A percentile compares a stretch with the other conserved stretches of the same genome.
Conservation (phyloP, 2,888 invertebrate species). For the Gasteruption jaculator region DNA sequence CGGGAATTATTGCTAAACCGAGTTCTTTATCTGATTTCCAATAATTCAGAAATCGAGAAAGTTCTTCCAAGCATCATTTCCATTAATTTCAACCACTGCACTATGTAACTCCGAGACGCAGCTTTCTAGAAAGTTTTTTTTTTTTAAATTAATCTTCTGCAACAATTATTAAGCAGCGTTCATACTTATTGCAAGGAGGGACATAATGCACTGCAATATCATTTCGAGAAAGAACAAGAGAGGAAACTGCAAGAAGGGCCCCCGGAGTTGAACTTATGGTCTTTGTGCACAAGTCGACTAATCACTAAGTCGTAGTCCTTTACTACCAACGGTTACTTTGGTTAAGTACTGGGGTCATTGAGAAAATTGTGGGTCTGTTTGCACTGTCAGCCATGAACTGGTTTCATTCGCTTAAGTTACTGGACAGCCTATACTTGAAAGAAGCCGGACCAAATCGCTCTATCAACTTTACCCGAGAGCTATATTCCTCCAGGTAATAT, state of each 20-base stretch:
- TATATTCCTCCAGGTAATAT: no score
- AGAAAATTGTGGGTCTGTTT: slow-evolving; percentile 51
- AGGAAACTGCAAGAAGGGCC: slow-evolving; percentile 22
- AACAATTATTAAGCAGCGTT: no score
- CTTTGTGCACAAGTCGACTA: slow-evolving; percentile 26
- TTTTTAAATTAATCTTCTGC: no score
- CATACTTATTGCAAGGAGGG: no score
- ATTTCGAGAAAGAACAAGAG: slow-evolving; percentile 6
- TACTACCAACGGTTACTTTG: slow-evolving; percentile 44
- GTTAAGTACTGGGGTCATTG: slow-evolving; percentile 46
- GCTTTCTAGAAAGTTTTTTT: no score
- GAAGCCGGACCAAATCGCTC: slow-evolving; percentile 41
- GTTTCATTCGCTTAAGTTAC: slow-evolving; percentile 44
- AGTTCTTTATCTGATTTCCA: no score
- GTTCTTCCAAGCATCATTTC: no score
- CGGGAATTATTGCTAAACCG: no score
- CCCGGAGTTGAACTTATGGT: slow-evolving; percentile 23
- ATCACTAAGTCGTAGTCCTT: slow-evolving; percentile 37
- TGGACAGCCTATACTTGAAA: slow-evolving; percentile 48
- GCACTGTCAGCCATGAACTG: slow-evolving; percentile 49
- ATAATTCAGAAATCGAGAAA: no score
- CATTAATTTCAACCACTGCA: no score
- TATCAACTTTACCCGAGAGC: slow-evolving; percentile 32
- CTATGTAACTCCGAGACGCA: no score
- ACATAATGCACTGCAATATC: no score